Conservation (phyloP, 2,113 vertebrate genomes). For the Hyaena hyaena region DNA sequence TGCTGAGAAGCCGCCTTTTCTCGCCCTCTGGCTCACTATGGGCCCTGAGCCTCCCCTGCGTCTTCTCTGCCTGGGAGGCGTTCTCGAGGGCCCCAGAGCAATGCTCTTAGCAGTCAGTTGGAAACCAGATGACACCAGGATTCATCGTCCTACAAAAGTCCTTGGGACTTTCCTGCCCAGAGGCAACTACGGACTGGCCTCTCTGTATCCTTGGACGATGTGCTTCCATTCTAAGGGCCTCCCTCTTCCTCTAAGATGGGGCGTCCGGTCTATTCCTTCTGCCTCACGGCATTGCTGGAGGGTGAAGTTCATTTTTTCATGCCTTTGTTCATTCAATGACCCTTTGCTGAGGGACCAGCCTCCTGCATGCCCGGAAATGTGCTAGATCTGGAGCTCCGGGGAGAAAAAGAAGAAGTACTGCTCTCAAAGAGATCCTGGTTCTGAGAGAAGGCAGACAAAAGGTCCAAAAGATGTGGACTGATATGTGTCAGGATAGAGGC, state of each 20-base stretch:
- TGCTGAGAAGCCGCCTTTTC: slow-evolving; percentile 38
- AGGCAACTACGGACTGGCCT: background rate
- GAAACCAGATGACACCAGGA: background rate
- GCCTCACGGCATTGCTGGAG: background rate
- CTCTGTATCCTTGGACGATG: background rate
- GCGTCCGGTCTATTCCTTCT: rapidly evolving
- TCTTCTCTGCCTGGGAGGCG: background rate
- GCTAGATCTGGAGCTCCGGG: background rate
- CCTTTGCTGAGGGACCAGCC: rapidly evolving
- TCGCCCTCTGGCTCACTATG: background rate
- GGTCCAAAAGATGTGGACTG: background rate
- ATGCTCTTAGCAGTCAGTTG: rapidly evolving
- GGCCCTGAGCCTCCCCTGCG: background rate
- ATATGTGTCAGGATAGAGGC: background rate
- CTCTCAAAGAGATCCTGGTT: background rate
- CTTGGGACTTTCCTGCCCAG: background rate
- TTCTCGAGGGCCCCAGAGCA: background rate
- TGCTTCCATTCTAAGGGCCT: rapidly evolving
- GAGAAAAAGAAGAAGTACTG: background rate
- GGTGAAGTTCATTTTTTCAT: too few species aligned
- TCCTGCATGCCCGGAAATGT: background rate
- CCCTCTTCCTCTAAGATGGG: background rate
- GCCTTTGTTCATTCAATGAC: background rate
- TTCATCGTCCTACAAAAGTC: background rate
- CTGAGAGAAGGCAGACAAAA: rapidly evolving